Percentiles rank a stretch among this genome's conserved stretches.
Conservation (phyloP, 1,140 invertebrate species). For the Brachionus koreanus region DNA sequence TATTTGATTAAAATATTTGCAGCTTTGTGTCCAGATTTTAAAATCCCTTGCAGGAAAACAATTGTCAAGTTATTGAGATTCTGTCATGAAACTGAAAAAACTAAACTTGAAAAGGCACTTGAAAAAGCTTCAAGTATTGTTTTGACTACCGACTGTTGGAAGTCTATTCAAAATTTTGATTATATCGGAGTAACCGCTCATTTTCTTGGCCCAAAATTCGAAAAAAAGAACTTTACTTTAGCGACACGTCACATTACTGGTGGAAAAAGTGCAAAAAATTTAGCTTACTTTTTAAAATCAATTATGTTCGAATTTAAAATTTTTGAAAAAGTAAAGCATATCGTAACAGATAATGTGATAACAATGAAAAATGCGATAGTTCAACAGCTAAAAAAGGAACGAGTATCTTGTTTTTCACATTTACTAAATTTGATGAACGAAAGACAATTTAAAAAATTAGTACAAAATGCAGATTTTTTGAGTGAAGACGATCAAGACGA, state of each 20-base stretch:
- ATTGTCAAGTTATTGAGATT: too few species aligned
- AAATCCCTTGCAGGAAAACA: too few species aligned
- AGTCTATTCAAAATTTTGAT: slow-evolving; percentile 8
- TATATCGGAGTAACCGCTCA: background rate
- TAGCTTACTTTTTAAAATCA: background rate
- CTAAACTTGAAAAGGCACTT: background rate
- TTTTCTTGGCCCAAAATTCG: background rate
- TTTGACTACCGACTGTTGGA: background rate
- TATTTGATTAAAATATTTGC: too few species aligned
- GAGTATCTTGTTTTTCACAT: background rate
- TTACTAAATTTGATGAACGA: background rate
- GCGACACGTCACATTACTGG: background rate
- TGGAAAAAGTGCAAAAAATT: background rate
- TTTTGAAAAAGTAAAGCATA: background rate
- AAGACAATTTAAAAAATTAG: too few species aligned
- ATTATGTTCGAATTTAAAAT: background rate
- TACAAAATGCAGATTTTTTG: too few species aligned
- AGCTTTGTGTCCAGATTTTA: too few species aligned
- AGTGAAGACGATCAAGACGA: too few species aligned
- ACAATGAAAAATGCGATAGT: too few species aligned
- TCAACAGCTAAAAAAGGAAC: background rate
- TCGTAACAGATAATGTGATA: background rate
- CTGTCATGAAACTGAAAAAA: background rate
- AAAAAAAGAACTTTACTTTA: background rate
- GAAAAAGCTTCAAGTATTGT: background rate